Base-by-base conservation (phyloP, 1,140 invertebrate species). In the Halictus rubicundus region DNA sequence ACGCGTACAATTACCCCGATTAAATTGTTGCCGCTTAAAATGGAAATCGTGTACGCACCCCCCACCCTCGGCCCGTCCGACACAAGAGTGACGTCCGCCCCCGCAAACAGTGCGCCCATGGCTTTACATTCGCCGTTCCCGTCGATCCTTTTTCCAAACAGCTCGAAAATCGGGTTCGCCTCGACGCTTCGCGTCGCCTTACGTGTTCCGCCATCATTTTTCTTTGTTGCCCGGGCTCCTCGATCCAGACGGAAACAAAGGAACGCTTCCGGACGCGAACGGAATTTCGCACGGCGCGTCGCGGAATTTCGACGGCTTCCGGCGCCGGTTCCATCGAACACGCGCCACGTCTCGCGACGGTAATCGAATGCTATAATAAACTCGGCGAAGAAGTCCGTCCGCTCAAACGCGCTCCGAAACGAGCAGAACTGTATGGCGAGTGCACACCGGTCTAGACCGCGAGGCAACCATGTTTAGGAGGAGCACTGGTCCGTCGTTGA, bases 181-280 rank as follows among this genome's bases (percentile, higher is more conserved):
- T 0, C 10, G 14, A 10, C 59, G 23, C 49, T 12, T 8, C 42
- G 59, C 68, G 23, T 64, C 71, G 60, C 46, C 75, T 63, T 64
- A 71, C 64, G 68, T 54, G n/a, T 10, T 32, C 19, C 49, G 23
- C 32, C 60, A 54, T 64, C 49, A 70, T 64, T 14, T 39, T 78
- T 75, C 72, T 75, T 72, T 78, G 69, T 72, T 72, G 64, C n/a
- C 68, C 39, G 68, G 42, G 25, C 63, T 54, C 52, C 75, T 4
- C 6, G 57, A 57, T 72, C 64, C 72, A 42, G 42, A 46, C 60
- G 68, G 54, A 78, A 78, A 78, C 76, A 78, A 71, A 78, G 68
- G 76, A 57, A 78, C 68, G 8, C 49, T 78, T n/a, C 21, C 14
- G 25, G 60, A 3, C 27, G 46, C 70, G 52, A n/a, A 72, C 42